Evolutionary conservation across 2,888 invertebrate genomes (phyloP).

Genomic region (Polymixis flavicincta): DNA sequence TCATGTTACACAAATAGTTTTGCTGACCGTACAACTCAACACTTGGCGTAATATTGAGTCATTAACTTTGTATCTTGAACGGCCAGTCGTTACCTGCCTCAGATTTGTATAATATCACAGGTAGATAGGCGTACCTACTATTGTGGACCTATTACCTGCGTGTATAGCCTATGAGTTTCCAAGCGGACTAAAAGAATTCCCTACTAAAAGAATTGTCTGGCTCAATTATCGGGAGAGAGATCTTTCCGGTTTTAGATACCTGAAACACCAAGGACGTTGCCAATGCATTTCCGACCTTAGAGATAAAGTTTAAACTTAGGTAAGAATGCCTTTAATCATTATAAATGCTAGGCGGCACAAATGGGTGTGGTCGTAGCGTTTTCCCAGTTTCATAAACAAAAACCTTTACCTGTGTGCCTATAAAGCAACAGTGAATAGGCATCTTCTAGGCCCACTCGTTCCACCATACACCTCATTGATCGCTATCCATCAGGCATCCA

Average conservation of each 20-base stretch:
- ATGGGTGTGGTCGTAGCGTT: not conserved
- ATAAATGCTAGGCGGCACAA: not conserved
- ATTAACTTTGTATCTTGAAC: conserved; percentile 20
- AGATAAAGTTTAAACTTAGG: not conserved
- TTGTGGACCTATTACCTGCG: not conserved
- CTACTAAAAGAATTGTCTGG: not conserved
- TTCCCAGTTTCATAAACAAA: not conserved
- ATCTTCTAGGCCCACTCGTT: no score
- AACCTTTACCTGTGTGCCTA: no score
- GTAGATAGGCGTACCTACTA: not conserved
- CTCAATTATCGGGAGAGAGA: not conserved
- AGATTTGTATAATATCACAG: conserved; percentile 13
- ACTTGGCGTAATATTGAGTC: conserved; percentile 33
- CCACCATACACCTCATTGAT: no score
- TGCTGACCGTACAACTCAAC: conserved; percentile 25
- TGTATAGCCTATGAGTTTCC: not conserved
- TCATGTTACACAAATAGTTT: not conserved
- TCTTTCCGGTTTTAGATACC: no score
- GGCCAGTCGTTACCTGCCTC: conserved; percentile 9
- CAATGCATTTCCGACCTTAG: not conserved
- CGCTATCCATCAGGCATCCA: no score
- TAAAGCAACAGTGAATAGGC: no score
- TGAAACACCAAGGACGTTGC: not conserved
- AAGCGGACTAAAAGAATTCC: not conserved
- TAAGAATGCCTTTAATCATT: not conserved